These are phyloP conservation scores for Phaedon cochleariae DNA, from an alignment of 2,888 invertebrate genomes.

Conservation along the genomic window DNA sequence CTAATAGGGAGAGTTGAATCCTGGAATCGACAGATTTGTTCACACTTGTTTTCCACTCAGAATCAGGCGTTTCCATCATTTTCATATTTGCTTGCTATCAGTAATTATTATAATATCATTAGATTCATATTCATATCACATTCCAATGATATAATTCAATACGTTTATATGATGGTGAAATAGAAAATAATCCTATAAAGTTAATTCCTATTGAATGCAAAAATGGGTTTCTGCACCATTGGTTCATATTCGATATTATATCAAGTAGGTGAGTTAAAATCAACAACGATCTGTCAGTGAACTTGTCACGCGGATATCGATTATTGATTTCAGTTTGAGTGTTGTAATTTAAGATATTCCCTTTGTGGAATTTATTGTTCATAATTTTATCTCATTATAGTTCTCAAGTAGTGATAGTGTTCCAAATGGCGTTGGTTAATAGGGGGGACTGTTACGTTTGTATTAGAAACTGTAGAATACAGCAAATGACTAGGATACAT, in stretches of 20 bases:
- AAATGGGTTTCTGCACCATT: not conserved
- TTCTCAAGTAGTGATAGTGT: conserved; percentile 1
- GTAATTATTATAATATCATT: no score
- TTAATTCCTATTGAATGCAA: not conserved
- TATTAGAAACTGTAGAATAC: not conserved
- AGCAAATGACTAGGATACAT: conserved; percentile 10
- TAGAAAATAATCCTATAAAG: no score
- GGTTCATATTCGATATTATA: conserved; percentile 6
- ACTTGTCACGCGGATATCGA: not conserved
- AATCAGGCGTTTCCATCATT: no score
- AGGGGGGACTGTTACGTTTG: not conserved
- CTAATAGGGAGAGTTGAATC: no score
- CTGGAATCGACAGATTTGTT: no score
- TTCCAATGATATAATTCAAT: no score
- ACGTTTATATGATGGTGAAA: no score
- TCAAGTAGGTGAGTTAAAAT: conserved; percentile 4
- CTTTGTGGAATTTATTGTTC: conserved; percentile 7
- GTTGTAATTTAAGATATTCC: no score
- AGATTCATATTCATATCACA: no score
- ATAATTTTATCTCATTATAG: conserved; percentile 4
- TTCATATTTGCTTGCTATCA: no score
- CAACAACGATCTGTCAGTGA: conserved; percentile 8
- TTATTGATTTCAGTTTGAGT: conserved; percentile 5
- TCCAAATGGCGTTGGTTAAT: conserved; percentile 7
- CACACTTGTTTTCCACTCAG: no score